Evolutionary conservation across 2,113 vertebrate species (phyloP).

Genomic region (Lagopus muta): DNA sequence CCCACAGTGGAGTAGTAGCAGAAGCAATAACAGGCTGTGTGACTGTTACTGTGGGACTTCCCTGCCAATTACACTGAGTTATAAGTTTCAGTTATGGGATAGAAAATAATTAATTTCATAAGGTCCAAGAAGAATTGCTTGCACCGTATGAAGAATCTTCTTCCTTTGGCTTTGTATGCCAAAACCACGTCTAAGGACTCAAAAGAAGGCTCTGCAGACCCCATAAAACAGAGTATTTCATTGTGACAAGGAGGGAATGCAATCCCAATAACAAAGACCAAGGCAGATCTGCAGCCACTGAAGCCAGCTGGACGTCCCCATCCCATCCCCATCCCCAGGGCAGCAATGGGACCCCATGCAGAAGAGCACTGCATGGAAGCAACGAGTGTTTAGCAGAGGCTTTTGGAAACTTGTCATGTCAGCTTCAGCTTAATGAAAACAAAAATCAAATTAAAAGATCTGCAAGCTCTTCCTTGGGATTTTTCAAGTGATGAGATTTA

Average conservation of each 20-base stretch:
- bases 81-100: conserved; percentile 61
- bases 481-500: conserved; percentile 36
- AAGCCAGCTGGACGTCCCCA: not conserved
- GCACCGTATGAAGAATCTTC: conserved; percentile 39
- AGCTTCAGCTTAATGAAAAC: conserved; percentile 24
- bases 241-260: not conserved
- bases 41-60: conserved; percentile 57
- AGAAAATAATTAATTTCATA: conserved; percentile 69
- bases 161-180: conserved; percentile 1
- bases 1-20: conserved; percentile 57
- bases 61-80: conserved; percentile 73
- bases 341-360: not conserved
- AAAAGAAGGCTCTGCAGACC: not conserved
- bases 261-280: not conserved
- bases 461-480: conserved; percentile 17
- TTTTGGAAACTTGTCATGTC: not conserved
- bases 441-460: conserved; percentile 40
- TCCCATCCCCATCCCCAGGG: not conserved
- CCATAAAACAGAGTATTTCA: not conserved
- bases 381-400: conserved; percentile 15
- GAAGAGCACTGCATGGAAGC: not conserved
- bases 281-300: not conserved
- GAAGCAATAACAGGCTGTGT: conserved; percentile 52
- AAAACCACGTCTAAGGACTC: not conserved
- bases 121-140: conserved; percentile 51